phyloP scores from a whole-genome alignment of 2,888 invertebrate species.

The Drosophila nigricruria region DNA sequence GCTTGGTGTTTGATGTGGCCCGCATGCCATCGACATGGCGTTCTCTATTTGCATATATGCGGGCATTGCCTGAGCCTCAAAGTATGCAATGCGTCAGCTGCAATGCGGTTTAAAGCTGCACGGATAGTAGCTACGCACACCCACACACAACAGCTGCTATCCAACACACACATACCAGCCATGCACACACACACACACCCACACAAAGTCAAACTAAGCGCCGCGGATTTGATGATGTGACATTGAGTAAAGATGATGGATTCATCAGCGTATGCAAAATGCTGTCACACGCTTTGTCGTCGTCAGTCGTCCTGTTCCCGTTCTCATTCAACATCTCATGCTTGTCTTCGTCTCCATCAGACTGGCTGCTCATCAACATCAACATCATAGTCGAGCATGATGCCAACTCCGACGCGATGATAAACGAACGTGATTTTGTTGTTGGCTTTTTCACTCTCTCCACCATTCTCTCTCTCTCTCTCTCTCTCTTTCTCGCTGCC shows the following conservation, averaged over 20 bases:
- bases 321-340: constrained; percentile 30
- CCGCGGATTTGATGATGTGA: constrained; percentile 82
- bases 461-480: constrained; percentile 1
- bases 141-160: too few species aligned
- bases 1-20: constrained; percentile 66
- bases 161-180: background rate
- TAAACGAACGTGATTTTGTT: constrained; percentile 79
- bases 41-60: constrained; percentile 60
- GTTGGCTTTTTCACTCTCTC: constrained; percentile 53
- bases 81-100: constrained; percentile 43
- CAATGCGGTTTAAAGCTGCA: constrained; percentile 49
- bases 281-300: constrained; percentile 79
- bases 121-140: background rate
- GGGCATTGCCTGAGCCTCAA: constrained; percentile 39
- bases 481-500: constrained; percentile 13
- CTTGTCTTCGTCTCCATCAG: constrained; percentile 46
- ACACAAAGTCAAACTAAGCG: constrained; percentile 74
- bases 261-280: constrained; percentile 83
- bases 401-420: constrained; percentile 71
- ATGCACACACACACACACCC: background rate
- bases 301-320: constrained; percentile 54
- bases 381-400: constrained; percentile 74
- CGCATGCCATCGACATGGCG: constrained; percentile 38
- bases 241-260: constrained; percentile 83
- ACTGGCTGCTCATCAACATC: constrained; percentile 76